Conservation (phyloP, 2,888 invertebrate genomes). For the Leistus spinibarbis region DNA sequence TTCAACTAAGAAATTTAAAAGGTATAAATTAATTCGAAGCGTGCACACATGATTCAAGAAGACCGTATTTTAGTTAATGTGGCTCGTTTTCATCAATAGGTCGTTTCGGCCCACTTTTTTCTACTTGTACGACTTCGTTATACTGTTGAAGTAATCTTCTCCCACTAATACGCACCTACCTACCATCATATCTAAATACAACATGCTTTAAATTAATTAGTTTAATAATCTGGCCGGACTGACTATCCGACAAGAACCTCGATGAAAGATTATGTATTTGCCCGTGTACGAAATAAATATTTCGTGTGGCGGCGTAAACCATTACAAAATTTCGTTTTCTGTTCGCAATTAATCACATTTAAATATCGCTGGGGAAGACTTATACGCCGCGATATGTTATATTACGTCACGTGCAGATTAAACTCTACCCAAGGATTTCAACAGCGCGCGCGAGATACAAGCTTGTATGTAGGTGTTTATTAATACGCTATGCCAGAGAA, state of each 20-base stretch:
- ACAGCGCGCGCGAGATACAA: slow-evolving; percentile 15
- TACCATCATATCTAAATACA: too few relatives aligned
- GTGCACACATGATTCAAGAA: too few relatives aligned
- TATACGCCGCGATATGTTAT: slow-evolving; percentile 34
- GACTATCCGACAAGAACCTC: not conserved
- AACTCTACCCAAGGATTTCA: slow-evolving; percentile 33
- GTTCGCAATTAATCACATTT: slow-evolving; percentile 37
- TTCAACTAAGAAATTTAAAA: too few relatives aligned
- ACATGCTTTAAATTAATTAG: too few relatives aligned
- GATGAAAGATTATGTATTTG: slow-evolving; percentile 32
- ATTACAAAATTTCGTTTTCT: slow-evolving; percentile 36
- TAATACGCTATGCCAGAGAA: slow-evolving; percentile 20
- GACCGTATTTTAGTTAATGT: too few relatives aligned
- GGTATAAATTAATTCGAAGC: too few relatives aligned
- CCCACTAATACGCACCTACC: too few relatives aligned
- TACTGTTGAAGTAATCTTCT: too few relatives aligned
- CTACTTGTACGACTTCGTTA: too few relatives aligned
- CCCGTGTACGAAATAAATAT: slow-evolving; percentile 26
- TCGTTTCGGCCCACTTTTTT: too few relatives aligned
- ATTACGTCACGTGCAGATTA: slow-evolving; percentile 35
- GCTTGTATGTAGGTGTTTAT: slow-evolving; percentile 25
- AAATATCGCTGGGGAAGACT: slow-evolving; percentile 33
- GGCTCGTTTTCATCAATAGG: too few relatives aligned
- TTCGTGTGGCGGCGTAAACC: slow-evolving; percentile 16
- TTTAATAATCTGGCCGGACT: not conserved